Percentiles rank a stretch among this genome's conserved stretches.
Conservation (phyloP, 2,888 invertebrate species). For the Neoitamus cyanurus region DNA sequence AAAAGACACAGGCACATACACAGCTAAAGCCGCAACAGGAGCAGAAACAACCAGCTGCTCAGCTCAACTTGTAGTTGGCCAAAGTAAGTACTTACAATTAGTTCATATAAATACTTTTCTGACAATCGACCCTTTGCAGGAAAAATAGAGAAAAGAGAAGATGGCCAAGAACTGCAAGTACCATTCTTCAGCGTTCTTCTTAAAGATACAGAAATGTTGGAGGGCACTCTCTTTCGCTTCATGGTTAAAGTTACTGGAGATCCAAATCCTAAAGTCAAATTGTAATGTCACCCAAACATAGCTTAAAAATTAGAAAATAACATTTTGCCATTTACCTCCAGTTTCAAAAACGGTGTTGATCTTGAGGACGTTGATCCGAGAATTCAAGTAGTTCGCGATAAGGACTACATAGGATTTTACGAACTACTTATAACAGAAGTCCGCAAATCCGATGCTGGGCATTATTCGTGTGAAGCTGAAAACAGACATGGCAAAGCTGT, state of each 20-base stretch:
- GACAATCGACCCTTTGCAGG: not conserved
- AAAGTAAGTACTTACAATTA: constrained; percentile 72
- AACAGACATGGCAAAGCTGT: constrained; percentile 84
- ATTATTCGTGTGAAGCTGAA: constrained; percentile 84
- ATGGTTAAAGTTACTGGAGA: constrained; percentile 89
- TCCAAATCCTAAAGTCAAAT: constrained; percentile 88
- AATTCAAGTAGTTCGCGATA: constrained; percentile 77
- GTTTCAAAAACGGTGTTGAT: constrained; percentile 84
- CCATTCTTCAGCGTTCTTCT: constrained; percentile 88
- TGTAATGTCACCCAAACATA: constrained; percentile 72
- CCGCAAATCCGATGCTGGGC: constrained; percentile 79
- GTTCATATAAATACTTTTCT: not conserved
- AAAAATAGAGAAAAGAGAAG: constrained; percentile 32
- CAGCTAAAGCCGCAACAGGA: constrained; percentile 85
- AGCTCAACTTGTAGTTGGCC: constrained; percentile 86
- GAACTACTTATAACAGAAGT: constrained; percentile 89
- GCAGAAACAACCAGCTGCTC: constrained; percentile 86
- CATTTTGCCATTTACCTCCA: constrained; percentile 59
- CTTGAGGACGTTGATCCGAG: constrained; percentile 76
- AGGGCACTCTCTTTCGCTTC: constrained; percentile 87
- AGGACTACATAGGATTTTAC: constrained; percentile 85
- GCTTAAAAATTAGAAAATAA: not conserved
- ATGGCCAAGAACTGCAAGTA: constrained; percentile 71
- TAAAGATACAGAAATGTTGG: constrained; percentile 87
- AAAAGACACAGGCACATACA: constrained; percentile 89